phyloP scores from a whole-genome alignment of 2,888 invertebrate genomes.

The Timema podura region DNA sequence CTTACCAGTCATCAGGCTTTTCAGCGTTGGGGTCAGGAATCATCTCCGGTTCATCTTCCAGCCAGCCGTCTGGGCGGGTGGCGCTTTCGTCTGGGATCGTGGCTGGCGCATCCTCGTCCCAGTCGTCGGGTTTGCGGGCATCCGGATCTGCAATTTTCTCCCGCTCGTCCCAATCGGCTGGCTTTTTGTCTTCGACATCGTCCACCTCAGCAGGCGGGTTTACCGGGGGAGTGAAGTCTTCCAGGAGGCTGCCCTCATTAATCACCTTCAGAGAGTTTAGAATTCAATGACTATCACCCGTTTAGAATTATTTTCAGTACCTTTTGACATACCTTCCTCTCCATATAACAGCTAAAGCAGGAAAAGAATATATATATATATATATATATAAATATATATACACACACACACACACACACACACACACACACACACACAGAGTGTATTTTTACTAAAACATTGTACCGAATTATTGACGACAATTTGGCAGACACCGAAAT shows the following conservation, averaged over 20 bases:
- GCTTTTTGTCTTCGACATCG: constrained; percentile 77
- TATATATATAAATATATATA: too few species aligned
- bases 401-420: too few species aligned
- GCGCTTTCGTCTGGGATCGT: constrained; percentile 84
- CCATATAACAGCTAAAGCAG: too few species aligned
- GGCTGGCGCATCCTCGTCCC: constrained; percentile 93
- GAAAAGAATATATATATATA: too few species aligned
- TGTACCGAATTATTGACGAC: too few species aligned
- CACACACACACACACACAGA: too few species aligned
- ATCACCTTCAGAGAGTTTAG: constrained; percentile 47
- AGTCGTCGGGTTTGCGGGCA: constrained; percentile 89
- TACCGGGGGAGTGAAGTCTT: constrained; percentile 88
- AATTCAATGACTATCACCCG: constrained; percentile 19
- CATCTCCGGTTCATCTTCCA: constrained; percentile 84
- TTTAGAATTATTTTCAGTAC: too few species aligned
- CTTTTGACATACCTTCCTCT: too few species aligned
- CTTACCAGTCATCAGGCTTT: constrained; percentile 84
- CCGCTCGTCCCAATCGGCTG: constrained; percentile 95
- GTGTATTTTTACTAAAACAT: too few species aligned
- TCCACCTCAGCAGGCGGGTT: constrained; percentile 94
- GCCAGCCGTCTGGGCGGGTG: constrained; percentile 84
- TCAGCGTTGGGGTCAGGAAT: constrained; percentile 80
- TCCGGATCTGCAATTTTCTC: constrained; percentile 86
- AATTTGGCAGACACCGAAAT: too few species aligned
- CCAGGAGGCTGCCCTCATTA: constrained; percentile 80